Conservation (phyloP, 2,888 invertebrate genomes). For the Lepidochitona cinerea region DNA sequence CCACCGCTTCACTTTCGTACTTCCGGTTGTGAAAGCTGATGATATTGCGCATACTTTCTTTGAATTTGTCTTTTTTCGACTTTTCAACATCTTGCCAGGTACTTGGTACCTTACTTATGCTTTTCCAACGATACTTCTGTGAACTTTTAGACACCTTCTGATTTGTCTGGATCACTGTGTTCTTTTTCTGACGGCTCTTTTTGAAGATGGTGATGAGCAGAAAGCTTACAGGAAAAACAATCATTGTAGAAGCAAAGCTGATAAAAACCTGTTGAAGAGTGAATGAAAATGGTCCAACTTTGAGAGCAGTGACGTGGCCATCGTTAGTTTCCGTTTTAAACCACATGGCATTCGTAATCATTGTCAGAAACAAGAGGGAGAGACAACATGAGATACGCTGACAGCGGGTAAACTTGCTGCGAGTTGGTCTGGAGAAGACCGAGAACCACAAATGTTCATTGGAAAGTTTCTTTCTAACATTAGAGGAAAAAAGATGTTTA, state of each 20-base stretch:
- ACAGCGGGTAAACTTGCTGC: conserved; percentile 69
- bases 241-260: conserved; percentile 64
- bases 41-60: conserved; percentile 55
- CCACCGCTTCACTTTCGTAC: conserved; percentile 29
- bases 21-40: conserved; percentile 42
- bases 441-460: conserved; percentile 71
- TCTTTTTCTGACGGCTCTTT: conserved; percentile 59
- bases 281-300: conserved; percentile 72
- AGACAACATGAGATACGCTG: conserved; percentile 70
- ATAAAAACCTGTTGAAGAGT: conserved; percentile 70
- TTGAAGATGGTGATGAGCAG: conserved; percentile 67
- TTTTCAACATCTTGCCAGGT: conserved; percentile 38
- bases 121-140: conserved; percentile 62
- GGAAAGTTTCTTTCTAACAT: conserved; percentile 67
- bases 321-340: conserved; percentile 56
- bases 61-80: conserved; percentile 50
- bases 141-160: conserved; percentile 54
- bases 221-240: conserved; percentile 68
- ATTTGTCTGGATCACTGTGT: conserved; percentile 57
- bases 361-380: conserved; percentile 68
- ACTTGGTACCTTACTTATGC: conserved; percentile 44
- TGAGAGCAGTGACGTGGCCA: conserved; percentile 54
- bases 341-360: conserved; percentile 71
- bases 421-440: conserved; percentile 67
- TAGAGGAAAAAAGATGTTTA: conserved; percentile 66